Base-by-base conservation (phyloP, 2,113 vertebrate genomes). In the Spizaetus ornatus region DNA sequence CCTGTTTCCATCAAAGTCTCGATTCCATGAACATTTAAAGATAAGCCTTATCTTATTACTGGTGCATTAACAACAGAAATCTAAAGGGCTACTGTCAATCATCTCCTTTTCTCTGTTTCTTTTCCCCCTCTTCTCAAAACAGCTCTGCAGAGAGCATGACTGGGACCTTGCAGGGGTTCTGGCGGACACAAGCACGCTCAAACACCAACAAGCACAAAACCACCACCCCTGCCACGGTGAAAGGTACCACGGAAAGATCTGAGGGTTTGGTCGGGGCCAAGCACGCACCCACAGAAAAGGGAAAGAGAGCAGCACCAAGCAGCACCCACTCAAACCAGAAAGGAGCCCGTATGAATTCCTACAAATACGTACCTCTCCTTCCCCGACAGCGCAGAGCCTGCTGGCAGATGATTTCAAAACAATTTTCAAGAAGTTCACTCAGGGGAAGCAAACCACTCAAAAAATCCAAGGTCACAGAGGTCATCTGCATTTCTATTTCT, bases 11-110 rank as follows among this genome's bases (percentile, higher is more conserved):
- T 98, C 98, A 98, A 98, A 98, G 98, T 98, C 97, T 98, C 43
- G 18, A 97, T 98, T 98, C 98, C 97, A 97, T 56, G 96, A 98
- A 98, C 98, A 97, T 97, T 98, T 97, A 93, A 96, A 98, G 98
- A 98, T 98, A 98, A 98, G 98, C 69, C 98, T 98, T 98, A 98
- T 98, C 98, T 98, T 96, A 94, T 97, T 95, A 97, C 95, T 97
- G 83, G 96, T 97, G 97, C 97, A 98, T 98, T 98, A 98, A 98
- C 98, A 97, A 96, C 59, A 92, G 95, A 97, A 97, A 98, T 97
- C 95, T 98, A 92, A 97, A 96, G 78, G 95, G 95, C 97, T 94
- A 85, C 98, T 97, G 96, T 95, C 97, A 97, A 96, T 97, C 97
- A 94, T 90, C 80, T 87, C 38, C 34, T 89, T 85, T 76, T 74